These are phyloP conservation scores for Dolichomitus sp. DNA, from an alignment of 2,888 invertebrate species.

Conservation along the genomic window DNA sequence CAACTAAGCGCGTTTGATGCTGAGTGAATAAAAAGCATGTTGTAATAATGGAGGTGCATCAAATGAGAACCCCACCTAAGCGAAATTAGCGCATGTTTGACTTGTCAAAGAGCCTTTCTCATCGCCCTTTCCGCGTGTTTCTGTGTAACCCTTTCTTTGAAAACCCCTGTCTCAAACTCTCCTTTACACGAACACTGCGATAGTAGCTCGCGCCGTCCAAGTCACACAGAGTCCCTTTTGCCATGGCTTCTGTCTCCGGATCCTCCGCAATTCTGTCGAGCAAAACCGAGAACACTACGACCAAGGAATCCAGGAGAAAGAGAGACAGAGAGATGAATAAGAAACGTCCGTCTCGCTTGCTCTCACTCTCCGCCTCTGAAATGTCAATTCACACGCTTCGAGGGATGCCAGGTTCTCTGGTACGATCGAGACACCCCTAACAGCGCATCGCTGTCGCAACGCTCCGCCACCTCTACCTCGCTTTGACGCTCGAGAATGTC, in stretches of 20 bases:
- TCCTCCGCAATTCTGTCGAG: slow-evolving; percentile 17
- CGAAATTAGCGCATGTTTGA: slow-evolving; percentile 78
- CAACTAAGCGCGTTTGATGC: background rate
- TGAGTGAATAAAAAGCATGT: background rate
- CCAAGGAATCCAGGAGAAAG: background rate
- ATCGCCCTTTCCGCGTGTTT: slow-evolving; percentile 16
- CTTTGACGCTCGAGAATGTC: slow-evolving; percentile 65
- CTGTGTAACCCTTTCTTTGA: slow-evolving; percentile 60
- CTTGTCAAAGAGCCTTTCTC: slow-evolving; percentile 75
- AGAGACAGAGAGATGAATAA: slow-evolving; percentile 6
- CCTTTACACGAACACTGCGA: slow-evolving; percentile 28
- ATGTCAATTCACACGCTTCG: slow-evolving; percentile 63
- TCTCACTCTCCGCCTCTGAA: slow-evolving; percentile 48
- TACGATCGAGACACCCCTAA: slow-evolving; percentile 58
- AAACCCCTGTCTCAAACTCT: slow-evolving; percentile 67
- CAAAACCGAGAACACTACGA: slow-evolving; percentile 21
- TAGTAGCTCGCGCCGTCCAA: slow-evolving; percentile 1
- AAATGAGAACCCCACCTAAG: slow-evolving; percentile 22
- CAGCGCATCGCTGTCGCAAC: slow-evolving; percentile 46
- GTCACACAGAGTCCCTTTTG: background rate
- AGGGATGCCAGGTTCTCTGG: slow-evolving; percentile 42
- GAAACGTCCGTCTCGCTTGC: slow-evolving; percentile 16
- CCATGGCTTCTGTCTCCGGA: background rate
- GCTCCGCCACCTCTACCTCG: slow-evolving; percentile 61
- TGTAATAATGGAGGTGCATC: background rate